Evolutionary conservation across 2,888 invertebrate genomes (phyloP), one percentile per base, ranked within the genome.

Genomic region (Amorpha juglandis): DNA sequence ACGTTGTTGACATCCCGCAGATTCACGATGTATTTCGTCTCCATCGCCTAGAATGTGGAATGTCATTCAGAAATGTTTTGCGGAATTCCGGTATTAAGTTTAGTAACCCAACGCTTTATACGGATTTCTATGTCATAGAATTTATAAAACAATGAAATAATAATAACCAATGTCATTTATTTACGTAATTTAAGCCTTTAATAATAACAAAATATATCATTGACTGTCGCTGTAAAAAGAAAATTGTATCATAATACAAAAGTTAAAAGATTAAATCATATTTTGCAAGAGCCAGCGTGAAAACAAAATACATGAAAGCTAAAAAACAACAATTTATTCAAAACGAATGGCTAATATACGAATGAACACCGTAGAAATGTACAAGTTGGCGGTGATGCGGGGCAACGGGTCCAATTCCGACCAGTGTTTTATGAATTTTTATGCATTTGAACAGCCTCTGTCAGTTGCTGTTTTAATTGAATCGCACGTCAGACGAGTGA

Each of bases 391-490:
- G 16, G 19, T 55, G 48, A 48, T 38, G 48, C 48, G 64, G 35
- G 38, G 47, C 2, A n/a, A 27, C 27, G 42, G n/a, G n/a, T 27
- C 58, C 19, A 16, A 19, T 14, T 38, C 48, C 64, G 38, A 1
- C 42, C 47, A 8, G 16, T 45, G 63, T 66, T 51, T 69, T 73
- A 70, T 74, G 70, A 72, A 70, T 67, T 78, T 75, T 75, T 69
- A 70, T 71, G 70, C 71, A 58, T 70, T 66, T 69, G 69, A 66
- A 51, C 68, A 80, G 79, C 71, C 78, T 75, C 82, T 83, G 87
- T 88, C 88, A 83, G 84, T 81, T 77, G 76, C 73, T 75, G 77
- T 75, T 87, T 86, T 89, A 91, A 91, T 91, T 91, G 89, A 91
- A 91, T 89, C 80, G 79, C 82, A 76, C 83, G 83, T 87, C 88